Evolutionary conservation across 92 coral and sea anemone genomes (phyloP), one percentile per base, ranked within the genome.

Genomic region (Epizoanthus fatuus): DNA sequence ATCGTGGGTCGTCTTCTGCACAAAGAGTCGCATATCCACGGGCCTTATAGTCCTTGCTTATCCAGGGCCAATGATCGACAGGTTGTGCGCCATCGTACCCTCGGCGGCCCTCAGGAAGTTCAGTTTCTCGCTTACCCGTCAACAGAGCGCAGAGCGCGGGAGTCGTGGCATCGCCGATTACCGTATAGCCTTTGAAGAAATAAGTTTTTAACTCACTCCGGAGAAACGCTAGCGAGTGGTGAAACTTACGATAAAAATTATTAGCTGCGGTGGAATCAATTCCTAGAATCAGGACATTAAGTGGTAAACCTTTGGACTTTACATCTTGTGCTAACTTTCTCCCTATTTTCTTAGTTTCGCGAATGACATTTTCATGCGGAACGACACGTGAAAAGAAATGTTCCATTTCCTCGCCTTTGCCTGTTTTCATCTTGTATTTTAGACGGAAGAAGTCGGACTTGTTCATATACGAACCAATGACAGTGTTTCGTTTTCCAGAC

Each of bases 61-160:
- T 53, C 98, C 98, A 96, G 52, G 98, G 98, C 98, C 98, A 96
- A 0, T 94, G 54, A 63, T 96, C 98, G 29, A 96, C 60, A 25
- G 94, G 87, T 12, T 82, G 76, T 55, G 93, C 89, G 63, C 90
- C 91, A n/a, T 65, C 79, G 69, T 56, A 92, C 15, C 96, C 95
- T 40, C 74, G 90, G 16, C 98, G 91, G 2, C 96, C 98, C 79
- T 95, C 96, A 2, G 98, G 98, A 29, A 87, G 84, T 17, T 79
- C 90, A 53, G 87, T 83, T 85, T 88, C 96, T 37, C 68, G 58
- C 58, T 82, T 56, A 16, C 98, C 98, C 17, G 98, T 94, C 32
- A 96, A 87, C 68, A 96, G 42, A 12, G 98, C 98, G 45, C 93
- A 88, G 59, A 96, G 86, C 1, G 94, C 91, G 3, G 98, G 98